Conservation (phyloP, 2,797 vertebrate species). For the Triplophysa bombifrons region DNA sequence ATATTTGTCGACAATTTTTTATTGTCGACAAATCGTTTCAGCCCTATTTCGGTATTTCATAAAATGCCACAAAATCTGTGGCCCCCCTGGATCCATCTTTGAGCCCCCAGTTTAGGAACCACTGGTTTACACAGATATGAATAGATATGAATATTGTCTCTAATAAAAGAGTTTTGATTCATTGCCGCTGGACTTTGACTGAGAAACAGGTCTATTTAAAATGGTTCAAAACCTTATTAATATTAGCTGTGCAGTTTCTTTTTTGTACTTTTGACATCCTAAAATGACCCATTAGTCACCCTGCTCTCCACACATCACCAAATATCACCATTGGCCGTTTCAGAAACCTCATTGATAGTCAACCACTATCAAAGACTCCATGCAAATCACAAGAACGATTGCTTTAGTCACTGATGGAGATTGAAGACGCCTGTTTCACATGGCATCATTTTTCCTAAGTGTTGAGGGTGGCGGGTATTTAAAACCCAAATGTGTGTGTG, state of each 20-base stretch:
- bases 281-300: background rate
- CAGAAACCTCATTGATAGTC: background rate
- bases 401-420: slow-evolving; percentile 19
- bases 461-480: slow-evolving; percentile 25
- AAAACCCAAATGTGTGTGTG: slow-evolving; percentile 6
- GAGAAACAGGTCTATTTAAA: background rate
- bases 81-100: too few species aligned
- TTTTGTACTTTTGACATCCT: background rate
- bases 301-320: background rate
- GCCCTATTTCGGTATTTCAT: too few species aligned
- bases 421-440: slow-evolving; percentile 1
- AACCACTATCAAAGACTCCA: background rate
- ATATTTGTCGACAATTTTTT: too few species aligned
- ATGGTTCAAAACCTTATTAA: background rate
- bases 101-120: too few species aligned
- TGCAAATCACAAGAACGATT: slow-evolving; percentile 8
- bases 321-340: background rate
- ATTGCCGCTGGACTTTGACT: background rate
- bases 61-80: too few species aligned
- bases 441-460: slow-evolving; percentile 13
- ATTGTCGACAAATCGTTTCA: too few species aligned
- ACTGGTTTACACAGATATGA: too few species aligned
- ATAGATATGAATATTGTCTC: too few species aligned
- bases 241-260: background rate
- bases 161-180: too few species aligned